Base-by-base conservation (phyloP, 2,888 invertebrate genomes). In the Erebia aethiops region DNA sequence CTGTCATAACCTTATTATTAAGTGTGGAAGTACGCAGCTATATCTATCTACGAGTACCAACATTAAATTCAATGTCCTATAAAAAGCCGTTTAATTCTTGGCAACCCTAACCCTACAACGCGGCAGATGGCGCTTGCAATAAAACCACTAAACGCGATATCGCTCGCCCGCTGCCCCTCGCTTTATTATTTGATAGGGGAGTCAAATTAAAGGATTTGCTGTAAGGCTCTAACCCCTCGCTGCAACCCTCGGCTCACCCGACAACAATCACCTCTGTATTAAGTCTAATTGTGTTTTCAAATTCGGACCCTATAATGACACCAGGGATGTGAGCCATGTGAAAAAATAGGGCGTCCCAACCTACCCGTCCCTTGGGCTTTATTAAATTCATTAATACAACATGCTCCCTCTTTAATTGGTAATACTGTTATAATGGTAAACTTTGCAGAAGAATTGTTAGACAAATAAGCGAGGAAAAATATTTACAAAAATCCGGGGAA, bases 251-350 rank as follows among this genome's bases (percentile, higher is more conserved):
- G 85, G 85, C 88, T 49, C 62, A 21, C 84, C 83, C 83, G 88
- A 88, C 89, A 87, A 91, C 93, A 91, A 93, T 93, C 93, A 93
- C 93, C 93, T 92, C 92, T 92, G 92, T 93, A 93, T 93, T 93
- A 93, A 92, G 90, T 92, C 92, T 93, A 93, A 93, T 93, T 93
- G 92, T 93, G 93, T 93, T 93, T 93, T 93, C 91, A 89, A 92
- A 92, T 92, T 91, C 88, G 83, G 86, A 88, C 91, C 92, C 89
- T 88, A 88, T 87, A 88, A 88, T 87, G 82, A 84, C 76, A 76
- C 73, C 71, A 71, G 88, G 87, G 89, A 85, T 81, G 84, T 80
- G 82, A 82, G 84, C 73, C 86, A 88, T 87, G 89, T 88, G 89
- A 92, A 92, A 92, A 92, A 92, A 90, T 87, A 82, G 90, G 91